Conservation (phyloP, 2,113 vertebrate genomes). For the Morone chrysops region DNA sequence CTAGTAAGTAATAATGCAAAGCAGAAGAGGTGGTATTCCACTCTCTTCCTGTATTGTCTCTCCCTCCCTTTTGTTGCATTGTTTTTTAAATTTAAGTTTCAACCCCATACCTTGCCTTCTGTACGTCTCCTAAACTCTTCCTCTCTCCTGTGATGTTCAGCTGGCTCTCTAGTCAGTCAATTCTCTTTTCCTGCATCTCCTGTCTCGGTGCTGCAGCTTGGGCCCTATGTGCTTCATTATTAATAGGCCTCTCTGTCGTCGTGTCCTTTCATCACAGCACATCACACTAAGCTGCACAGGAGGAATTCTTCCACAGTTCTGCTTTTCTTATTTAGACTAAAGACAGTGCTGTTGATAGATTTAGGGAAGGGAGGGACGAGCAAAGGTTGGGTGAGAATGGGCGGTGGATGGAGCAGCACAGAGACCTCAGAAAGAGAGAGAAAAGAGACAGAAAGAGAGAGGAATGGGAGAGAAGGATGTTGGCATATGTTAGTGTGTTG, state of each 20-base stretch:
- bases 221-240: conserved; percentile 81
- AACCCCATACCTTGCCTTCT: conserved; percentile 38
- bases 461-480: conserved; percentile 61
- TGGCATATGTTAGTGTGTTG: conserved; percentile 76
- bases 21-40: conserved; percentile 37
- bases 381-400: conserved; percentile 17
- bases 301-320: conserved; percentile 81
- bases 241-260: conserved; percentile 80
- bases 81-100: conserved; percentile 51
- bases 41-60: conserved; percentile 19
- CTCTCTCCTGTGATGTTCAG: conserved; percentile 65
- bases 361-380: conserved; percentile 27
- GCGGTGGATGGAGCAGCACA: conserved; percentile 40
- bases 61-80: conserved; percentile 50
- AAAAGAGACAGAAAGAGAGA: conserved; percentile 40
- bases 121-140: conserved; percentile 48
- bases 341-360: conserved; percentile 62
- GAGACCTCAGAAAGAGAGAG: conserved; percentile 4
- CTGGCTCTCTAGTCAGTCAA: conserved; percentile 61
- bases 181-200: conserved; percentile 48
- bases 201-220: conserved; percentile 73
- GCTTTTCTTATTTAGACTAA: conserved; percentile 66
- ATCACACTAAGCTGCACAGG: conserved; percentile 76
- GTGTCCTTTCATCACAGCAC: conserved; percentile 80
- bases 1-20: conserved; percentile 83